phyloP scores from a whole-genome alignment of 2,113 vertebrate species.

The Rhineura floridana region DNA sequence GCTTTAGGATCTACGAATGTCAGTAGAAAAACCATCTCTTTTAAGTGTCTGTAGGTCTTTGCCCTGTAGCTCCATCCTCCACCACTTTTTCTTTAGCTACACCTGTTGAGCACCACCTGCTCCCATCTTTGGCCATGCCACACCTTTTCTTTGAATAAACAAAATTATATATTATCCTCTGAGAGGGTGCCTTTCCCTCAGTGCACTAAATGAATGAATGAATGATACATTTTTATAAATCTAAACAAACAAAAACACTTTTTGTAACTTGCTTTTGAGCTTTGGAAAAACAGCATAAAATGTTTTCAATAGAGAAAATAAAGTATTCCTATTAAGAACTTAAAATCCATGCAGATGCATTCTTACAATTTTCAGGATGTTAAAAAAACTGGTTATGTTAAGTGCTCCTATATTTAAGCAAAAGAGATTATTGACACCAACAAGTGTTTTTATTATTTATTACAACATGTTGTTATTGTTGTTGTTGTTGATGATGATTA shows the following conservation, averaged over 20 bases:
- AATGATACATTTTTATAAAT: background rate
- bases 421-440: background rate
- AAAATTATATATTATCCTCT: too few relatives aligned
- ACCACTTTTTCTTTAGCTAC: too few relatives aligned
- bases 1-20: too few relatives aligned
- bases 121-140: too few relatives aligned
- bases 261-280: background rate
- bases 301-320: background rate
- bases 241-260: background rate
- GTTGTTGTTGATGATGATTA: background rate
- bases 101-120: too few relatives aligned
- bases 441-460: too few relatives aligned
- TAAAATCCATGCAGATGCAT: background rate
- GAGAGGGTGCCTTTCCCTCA: too few relatives aligned
- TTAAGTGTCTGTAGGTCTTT: too few relatives aligned
- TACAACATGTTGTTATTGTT: background rate
- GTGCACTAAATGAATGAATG: background rate
- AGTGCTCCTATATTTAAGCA: background rate
- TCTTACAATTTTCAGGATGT: too few relatives aligned
- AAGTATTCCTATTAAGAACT: background rate
- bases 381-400: background rate
- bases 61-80: too few relatives aligned
- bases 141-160: too few relatives aligned
- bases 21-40: too few relatives aligned
- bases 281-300: background rate